These are phyloP conservation scores for Megalopta genalis DNA, from an alignment of 1,140 invertebrate genomes.

Conservation along the genomic window DNA sequence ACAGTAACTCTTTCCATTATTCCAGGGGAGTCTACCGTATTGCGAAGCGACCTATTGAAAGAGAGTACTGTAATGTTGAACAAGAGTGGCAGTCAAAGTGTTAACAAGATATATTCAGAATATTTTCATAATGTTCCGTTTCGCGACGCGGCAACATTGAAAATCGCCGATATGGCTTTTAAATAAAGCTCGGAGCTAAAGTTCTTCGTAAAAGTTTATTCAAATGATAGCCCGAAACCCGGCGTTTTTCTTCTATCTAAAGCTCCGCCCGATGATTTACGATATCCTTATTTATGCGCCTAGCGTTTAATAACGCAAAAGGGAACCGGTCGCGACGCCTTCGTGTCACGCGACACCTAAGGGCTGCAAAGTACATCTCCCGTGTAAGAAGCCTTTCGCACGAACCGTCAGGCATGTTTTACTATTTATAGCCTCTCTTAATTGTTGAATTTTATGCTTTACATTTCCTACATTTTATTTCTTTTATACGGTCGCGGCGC, in stretches of 20 bases:
- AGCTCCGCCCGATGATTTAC: conserved; percentile 44
- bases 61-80: too few relatives aligned
- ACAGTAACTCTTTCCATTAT: too few relatives aligned
- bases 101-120: too few relatives aligned
- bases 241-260: conserved; percentile 40
- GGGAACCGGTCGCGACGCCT: conserved; percentile 22
- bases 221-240: conserved; percentile 40
- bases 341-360: conserved; percentile 39
- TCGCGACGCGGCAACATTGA: not conserved
- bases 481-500: too few relatives aligned
- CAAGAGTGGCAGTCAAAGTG: too few relatives aligned
- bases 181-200: conserved; percentile 32
- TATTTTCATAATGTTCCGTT: not conserved
- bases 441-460: conserved; percentile 6
- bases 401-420: not conserved
- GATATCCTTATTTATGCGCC: conserved; percentile 49
- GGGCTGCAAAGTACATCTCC: not conserved
- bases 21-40: too few relatives aligned
- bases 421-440: not conserved
- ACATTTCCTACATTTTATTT: not conserved
- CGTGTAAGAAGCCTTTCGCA: not conserved
- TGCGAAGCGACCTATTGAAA: too few relatives aligned
- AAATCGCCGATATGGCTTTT: conserved; percentile 21
- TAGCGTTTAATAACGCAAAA: conserved; percentile 44
- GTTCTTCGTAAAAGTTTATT: conserved; percentile 41